Base-by-base conservation (phyloP, 2,888 invertebrate genomes). In the Epirrhoe alternata region DNA sequence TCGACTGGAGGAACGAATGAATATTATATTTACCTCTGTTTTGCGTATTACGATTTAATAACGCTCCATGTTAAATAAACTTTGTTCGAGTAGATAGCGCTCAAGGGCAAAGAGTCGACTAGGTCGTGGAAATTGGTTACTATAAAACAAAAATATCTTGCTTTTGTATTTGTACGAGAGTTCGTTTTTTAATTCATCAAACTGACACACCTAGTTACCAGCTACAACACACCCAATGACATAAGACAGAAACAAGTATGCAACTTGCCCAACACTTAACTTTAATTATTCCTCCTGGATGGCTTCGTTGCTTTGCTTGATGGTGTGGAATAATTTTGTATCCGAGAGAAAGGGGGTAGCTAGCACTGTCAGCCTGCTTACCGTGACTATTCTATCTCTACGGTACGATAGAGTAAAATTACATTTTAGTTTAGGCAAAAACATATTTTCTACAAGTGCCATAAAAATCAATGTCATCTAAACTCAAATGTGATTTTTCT, bases 321-420 rank as follows among this genome's bases (percentile, higher is more conserved):
- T 57, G 57, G 49, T 16, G 57, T 57, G 57, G 57, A 57, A 57
- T 57, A 49, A 57, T 57, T 33, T 17, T 47, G 47, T 47, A 6
- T 47, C 47, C 7, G 14, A 7, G 16, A 16, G 47, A 14, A 47
- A 47, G 45, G 47, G 16, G 47, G 47, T 0, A 0, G 47, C 14
- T 16, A 47, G 7, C 14, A 47, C 0, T 6, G 7, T 47, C 6
- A 47, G 1, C 47, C 14, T 47, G 10, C 5, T 42, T 12, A 12
- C 38, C 12, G 4, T 12, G 38, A 12, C 12, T 12, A 12, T 12
- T 5, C 38, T 42, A 12, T 42, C 24, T 24, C 24, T 24, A 2
- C 24, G 24, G 24, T 24, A 24, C 24, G 3, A 2, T 24, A 24
- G 24, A 24, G 24, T 24, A 24, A 24, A 24, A 24, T 3, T n/a